Conservation (phyloP, 2,797 vertebrate genomes). For the Rhynchotus rufescens region DNA sequence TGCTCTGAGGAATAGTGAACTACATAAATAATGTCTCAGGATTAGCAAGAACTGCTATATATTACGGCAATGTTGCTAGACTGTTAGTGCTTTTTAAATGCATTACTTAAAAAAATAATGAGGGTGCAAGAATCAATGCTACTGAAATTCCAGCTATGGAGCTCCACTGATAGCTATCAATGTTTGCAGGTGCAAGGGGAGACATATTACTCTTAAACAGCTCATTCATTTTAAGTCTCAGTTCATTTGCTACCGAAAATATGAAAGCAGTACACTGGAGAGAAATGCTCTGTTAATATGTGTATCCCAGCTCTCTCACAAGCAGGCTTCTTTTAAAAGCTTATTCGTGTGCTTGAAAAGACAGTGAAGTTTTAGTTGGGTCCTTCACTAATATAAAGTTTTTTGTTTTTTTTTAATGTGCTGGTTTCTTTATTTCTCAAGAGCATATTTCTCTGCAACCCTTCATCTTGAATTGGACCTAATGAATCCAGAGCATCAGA, state of each 20-base stretch:
- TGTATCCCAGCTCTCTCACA: constrained; percentile 10
- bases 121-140: background rate
- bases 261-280: constrained; percentile 34
- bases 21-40: background rate
- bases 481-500: background rate
- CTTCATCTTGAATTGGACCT: constrained; percentile 2
- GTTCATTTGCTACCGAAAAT: constrained; percentile 65
- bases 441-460: background rate
- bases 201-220: constrained; percentile 50
- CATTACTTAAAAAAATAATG: constrained; percentile 33
- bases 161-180: background rate
- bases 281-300: constrained; percentile 52
- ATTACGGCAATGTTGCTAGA: background rate
- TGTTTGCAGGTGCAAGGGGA: constrained; percentile 22
- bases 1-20: constrained; percentile 7
- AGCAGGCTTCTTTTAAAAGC: constrained; percentile 6
- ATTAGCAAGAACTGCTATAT: background rate
- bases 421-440: background rate
- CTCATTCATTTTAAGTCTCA: constrained; percentile 63
- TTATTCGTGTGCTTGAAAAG: background rate
- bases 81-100: background rate
- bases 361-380: background rate
- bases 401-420: background rate
- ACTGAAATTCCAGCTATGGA: background rate
- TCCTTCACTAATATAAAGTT: background rate